phyloP scores from a whole-genome alignment of 2,113 vertebrate species.

The Ondatra zibethicus region DNA sequence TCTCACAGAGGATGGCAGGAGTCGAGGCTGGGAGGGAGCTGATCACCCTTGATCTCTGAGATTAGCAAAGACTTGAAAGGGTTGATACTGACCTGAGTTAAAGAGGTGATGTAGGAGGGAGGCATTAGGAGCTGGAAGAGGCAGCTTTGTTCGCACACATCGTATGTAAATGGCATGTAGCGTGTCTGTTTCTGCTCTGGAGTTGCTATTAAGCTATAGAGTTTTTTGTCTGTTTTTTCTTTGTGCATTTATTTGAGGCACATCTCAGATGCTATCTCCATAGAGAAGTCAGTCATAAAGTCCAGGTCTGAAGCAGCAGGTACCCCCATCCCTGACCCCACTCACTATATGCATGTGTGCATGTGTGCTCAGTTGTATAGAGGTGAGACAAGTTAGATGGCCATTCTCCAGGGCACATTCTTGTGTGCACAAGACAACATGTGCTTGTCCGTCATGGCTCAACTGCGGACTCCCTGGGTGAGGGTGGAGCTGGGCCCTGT shows the following conservation, averaged over 20 bases:
- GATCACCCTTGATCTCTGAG: slow-evolving; percentile 70
- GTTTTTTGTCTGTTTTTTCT: not conserved
- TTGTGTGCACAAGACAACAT: not conserved
- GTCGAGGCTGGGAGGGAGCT: not conserved
- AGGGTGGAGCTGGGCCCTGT: not conserved
- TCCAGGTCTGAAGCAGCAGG: not conserved
- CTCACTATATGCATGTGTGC: not conserved
- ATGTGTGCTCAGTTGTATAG: not conserved
- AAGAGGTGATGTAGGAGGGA: slow-evolving; percentile 20
- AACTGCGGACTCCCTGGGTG: not conserved
- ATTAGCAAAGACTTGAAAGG: slow-evolving; percentile 76
- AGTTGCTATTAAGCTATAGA: not conserved
- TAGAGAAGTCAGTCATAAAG: not conserved
- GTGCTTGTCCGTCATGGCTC: not conserved
- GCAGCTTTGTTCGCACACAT: not conserved
- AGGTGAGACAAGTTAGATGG: not conserved
- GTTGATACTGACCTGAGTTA: not conserved
- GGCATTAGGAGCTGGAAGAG: not conserved
- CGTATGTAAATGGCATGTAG: not conserved
- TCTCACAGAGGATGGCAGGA: slow-evolving; percentile 34
- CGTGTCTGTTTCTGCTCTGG: not conserved
- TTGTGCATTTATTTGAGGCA: not conserved
- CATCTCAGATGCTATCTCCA: not conserved
- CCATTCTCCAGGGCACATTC: not conserved
- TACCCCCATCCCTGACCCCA: not conserved